Evolutionary conservation across 2,888 invertebrate species (phyloP), one percentile per base, ranked within the genome.

Genomic region (Nomada hirtipes): DNA sequence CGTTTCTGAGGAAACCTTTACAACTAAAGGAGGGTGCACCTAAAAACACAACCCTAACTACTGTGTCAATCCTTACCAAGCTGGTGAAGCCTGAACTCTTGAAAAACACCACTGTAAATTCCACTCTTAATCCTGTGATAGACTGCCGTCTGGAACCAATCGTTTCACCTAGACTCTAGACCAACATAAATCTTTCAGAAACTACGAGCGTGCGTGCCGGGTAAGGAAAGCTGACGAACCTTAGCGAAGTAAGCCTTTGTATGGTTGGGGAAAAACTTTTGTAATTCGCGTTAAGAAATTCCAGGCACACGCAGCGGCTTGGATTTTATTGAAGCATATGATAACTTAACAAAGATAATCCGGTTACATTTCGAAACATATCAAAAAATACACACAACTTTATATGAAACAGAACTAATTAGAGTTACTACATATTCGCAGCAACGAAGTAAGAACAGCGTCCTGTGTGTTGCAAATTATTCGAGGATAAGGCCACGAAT

Each of bases 11-110:
- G 50, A 50, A 4, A 50, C 9, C 15, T n/a, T 63, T 36, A 20
- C 52, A 53, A 26, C 23, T 26, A 26, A 72, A 57, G 65, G 65
- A 57, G 71, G 18, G 50, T 71, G 64, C 50, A 64, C 63, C 76
- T 79, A 79, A 87, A 87, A 87, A 82, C 80, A 81, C 69, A 61
- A 67, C 76, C 74, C 79, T 87, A 87, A 87, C 87, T 87, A 85
- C 77, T 36, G 61, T 68, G 71, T 68, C 70, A 75, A 81, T 79
- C 85, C 76, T 82, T 75, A 60, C 67, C 18, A 18, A 23, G 47
- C 64, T 9, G 50, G n/a, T 29, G 44, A 52, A 50, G 29, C 59
- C 61, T 55, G 20, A 2, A 60, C 68, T 57, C 67, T 36, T 63
- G 74, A 36, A 85, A 87, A 83, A 84, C 83, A 83, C 59, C 68